Evolutionary conservation across 2,797 vertebrate genomes (phyloP).

Genomic region (Enteromius thamalakanensis): DNA sequence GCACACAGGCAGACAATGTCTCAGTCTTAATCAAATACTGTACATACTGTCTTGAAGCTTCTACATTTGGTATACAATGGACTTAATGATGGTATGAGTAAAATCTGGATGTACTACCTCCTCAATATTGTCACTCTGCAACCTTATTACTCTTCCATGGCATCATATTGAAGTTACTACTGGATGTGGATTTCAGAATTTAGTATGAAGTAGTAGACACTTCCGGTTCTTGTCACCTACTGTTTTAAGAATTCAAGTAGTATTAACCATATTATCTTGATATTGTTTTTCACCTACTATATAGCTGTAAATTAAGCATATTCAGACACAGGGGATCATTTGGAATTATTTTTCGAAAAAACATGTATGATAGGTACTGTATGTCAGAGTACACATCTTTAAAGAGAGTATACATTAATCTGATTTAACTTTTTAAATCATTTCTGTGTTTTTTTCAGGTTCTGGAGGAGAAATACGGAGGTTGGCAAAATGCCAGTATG

Average conservation of each 20-base stretch:
- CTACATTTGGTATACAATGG: not conserved
- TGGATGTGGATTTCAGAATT: not conserved
- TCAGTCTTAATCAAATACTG: not conserved
- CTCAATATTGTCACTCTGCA: not conserved
- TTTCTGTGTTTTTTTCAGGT: conserved; percentile 68
- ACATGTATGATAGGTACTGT: not conserved
- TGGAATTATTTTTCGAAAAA: not conserved
- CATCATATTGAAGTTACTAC: not conserved
- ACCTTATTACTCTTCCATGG: not conserved
- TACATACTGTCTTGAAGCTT: not conserved
- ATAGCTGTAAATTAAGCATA: not conserved
- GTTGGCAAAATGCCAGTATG: conserved; percentile 91
- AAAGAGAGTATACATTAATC: not conserved
- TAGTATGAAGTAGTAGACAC: not conserved
- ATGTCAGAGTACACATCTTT: not conserved
- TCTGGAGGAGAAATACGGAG: conserved; percentile 84
- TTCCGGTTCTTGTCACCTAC: not conserved
- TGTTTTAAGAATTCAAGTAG: not conserved
- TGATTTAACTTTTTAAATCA: not conserved
- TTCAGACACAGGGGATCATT: not conserved
- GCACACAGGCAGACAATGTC: not conserved
- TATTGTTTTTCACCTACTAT: not conserved
- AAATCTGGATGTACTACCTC: not conserved
- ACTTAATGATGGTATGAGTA: not conserved
- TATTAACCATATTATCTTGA: not conserved